A percentile compares a stretch with the other conserved stretches of the same genome.
These are phyloP conservation scores for Dreissena rostriformis DNA, from an alignment of 1,140 invertebrate species.

Conservation along the genomic window DNA sequence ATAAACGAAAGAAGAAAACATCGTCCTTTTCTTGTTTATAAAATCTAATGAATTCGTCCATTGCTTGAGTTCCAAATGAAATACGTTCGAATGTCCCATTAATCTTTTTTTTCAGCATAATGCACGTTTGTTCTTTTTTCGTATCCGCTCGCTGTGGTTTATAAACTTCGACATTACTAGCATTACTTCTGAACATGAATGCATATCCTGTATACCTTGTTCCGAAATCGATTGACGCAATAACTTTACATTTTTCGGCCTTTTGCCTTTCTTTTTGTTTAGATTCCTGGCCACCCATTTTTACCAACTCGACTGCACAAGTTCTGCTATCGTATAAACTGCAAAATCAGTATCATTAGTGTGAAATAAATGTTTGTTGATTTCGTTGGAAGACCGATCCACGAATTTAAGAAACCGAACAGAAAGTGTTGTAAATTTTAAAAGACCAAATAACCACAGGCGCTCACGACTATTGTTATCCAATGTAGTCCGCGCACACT, in stretches of 20 bases:
- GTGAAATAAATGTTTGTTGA: too few relatives aligned
- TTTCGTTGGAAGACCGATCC: too few relatives aligned
- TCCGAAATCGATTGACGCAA: constrained; percentile 54
- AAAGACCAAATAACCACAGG: too few relatives aligned
- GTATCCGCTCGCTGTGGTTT: neutral
- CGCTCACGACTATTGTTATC: too few relatives aligned
- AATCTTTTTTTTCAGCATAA: constrained; percentile 1
- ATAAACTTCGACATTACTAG: neutral
- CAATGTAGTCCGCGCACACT: too few relatives aligned
- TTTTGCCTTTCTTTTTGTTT: neutral
- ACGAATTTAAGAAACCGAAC: too few relatives aligned
- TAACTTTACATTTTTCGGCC: neutral
- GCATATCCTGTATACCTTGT: constrained; percentile 50
- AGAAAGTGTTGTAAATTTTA: too few relatives aligned
- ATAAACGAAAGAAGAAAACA: constrained; percentile 29
- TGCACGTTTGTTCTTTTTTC: constrained; percentile 15
- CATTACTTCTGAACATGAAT: constrained; percentile 11
- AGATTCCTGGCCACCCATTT: neutral
- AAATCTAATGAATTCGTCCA: constrained; percentile 9
- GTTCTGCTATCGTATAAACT: too few relatives aligned
- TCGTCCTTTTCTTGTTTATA: neutral
- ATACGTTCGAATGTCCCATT: neutral
- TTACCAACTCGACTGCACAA: too few relatives aligned
- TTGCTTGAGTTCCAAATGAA: constrained; percentile 39
- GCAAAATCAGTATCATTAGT: too few relatives aligned